A percentile compares a stretch with the other conserved stretches of the same genome.
These are phyloP conservation scores for Meles meles DNA, from an alignment of 2,113 vertebrate species.

Conservation along the genomic window DNA sequence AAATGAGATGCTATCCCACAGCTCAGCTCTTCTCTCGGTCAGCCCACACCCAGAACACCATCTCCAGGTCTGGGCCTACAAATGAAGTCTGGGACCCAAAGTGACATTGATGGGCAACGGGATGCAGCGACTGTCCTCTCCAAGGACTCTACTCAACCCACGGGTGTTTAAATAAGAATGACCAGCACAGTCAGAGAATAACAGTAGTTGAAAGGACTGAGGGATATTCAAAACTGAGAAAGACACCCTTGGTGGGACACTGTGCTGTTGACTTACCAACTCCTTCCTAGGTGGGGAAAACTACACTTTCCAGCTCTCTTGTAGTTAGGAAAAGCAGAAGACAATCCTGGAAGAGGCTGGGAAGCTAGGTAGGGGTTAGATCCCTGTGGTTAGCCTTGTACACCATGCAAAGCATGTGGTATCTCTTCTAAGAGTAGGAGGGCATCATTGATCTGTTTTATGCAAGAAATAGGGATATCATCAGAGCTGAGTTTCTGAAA, in stretches of 20 bases:
- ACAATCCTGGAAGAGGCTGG: background rate
- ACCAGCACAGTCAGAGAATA: background rate
- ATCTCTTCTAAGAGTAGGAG: background rate
- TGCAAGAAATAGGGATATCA: background rate
- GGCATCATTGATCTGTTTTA: background rate
- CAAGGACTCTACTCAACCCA: too few relatives aligned
- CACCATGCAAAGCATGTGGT: too few relatives aligned
- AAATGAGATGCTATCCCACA: background rate
- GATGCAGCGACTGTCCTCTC: background rate
- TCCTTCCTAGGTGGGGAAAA: background rate
- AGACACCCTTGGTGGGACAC: background rate
- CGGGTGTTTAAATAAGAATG: background rate
- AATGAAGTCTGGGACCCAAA: background rate
- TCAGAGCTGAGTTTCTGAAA: background rate
- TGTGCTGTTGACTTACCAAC: background rate
- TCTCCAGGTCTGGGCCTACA: too few relatives aligned
- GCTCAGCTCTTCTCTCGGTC: background rate
- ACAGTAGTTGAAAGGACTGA: background rate
- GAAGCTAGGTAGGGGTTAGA: background rate
- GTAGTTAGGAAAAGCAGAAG: background rate
- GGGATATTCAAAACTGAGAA: background rate
- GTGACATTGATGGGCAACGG: background rate
- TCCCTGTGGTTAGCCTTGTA: fast-evolving
- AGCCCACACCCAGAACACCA: background rate
- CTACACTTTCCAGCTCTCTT: background rate